A percentile compares a stretch with the other conserved stretches of the same genome.
Conservation (phyloP, 2,113 vertebrate species). For the Ictalurus punctatus region DNA sequence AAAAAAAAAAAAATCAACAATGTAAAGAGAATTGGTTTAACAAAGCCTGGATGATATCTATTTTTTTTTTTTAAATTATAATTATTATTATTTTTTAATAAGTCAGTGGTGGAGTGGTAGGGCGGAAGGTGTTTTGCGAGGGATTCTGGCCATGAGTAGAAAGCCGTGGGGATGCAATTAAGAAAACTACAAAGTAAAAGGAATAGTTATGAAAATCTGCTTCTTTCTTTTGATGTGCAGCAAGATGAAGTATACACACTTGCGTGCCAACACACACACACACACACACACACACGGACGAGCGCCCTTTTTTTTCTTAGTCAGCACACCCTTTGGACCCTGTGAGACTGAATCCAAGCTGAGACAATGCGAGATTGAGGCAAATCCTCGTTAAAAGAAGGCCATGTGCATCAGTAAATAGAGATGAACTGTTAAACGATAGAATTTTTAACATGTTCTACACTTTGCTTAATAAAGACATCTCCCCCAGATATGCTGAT, state of each 20-base stretch:
- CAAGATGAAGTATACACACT: slow-evolving; percentile 62
- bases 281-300: neutral
- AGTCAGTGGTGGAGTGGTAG: slow-evolving; percentile 48
- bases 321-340: neutral
- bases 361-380: neutral
- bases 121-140: slow-evolving; percentile 73
- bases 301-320: neutral
- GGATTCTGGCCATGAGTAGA: slow-evolving; percentile 76
- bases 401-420: neutral
- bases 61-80: neutral
- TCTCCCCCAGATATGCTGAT: neutral
- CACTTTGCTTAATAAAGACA: neutral
- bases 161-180: slow-evolving; percentile 81
- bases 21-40: neutral
- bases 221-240: slow-evolving; percentile 77
- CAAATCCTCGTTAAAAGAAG: neutral
- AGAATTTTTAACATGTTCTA: neutral
- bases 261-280: neutral
- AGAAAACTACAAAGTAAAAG: slow-evolving; percentile 79
- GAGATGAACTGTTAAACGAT: neutral
- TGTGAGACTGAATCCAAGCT: neutral
- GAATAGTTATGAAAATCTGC: slow-evolving; percentile 78
- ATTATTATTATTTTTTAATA: slow-evolving; percentile 30
- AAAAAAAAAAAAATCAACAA: neutral
- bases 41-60: neutral